Evolutionary conservation across 2,113 vertebrate genomes (phyloP), one percentile per base, ranked within the genome.

Genomic region (Psittacula cyanocephala): DNA sequence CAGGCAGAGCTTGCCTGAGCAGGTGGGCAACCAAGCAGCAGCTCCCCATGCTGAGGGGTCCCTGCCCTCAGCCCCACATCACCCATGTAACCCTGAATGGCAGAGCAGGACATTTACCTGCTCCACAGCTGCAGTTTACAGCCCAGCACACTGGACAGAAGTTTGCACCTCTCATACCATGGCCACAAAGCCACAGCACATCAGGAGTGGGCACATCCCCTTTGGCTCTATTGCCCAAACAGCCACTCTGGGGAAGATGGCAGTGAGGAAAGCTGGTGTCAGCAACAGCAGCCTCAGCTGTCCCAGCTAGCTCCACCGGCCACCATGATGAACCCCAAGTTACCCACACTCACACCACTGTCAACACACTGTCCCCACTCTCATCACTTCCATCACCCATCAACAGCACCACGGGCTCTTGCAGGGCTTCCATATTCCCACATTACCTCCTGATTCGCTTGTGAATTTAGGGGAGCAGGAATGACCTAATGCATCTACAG

Each of bases 1-100:
- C 0, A 3, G 31, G 35, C 41, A 41, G 46, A 86, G 33, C 28
- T 44, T 77, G 43, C 16, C 19, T 1, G 0, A 85, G 70, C 2
- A 1, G 10, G 17, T 16, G 31, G n/a, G 49, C 0, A 1, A 12
- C 10, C 28, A 68, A 28, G 25, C 0, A 0, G 20, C 67, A 33
- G 29, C 65, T 55, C 2, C 37, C 11, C 47, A 19, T 0, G 0
- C 31, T 28, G 11, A 53, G 62, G 13, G 17, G 13, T 41, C 37
- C 41, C 23, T 80, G 80, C 19, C 33, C 59, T 27, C 39, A 35
- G 33, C 23, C 44, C 29, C 44, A 14, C 0, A 0, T 50, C 85
- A 75, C 60, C 33, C 0, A 0, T 2, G 3, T 37, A 57, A 63
- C 23, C 17, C 23, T 0, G 0, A 47, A 60, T 0, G 0, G 41